phyloP scores from a whole-genome alignment of 2,113 vertebrate genomes.

The Lontra canadensis region DNA sequence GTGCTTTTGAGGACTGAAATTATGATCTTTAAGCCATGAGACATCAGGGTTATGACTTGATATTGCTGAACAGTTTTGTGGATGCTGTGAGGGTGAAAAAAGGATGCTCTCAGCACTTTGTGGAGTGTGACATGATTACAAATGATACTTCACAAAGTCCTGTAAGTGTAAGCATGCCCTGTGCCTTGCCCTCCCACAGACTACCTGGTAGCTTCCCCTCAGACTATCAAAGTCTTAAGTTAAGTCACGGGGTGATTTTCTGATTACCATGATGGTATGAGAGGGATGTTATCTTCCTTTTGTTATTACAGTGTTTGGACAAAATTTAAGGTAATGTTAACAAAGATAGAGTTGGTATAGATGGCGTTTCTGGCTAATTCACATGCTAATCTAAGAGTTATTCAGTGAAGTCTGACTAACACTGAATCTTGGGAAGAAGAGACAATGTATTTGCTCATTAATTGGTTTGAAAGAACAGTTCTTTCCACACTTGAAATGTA shows the following conservation, averaged over 20 bases:
- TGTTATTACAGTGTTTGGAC: neutral
- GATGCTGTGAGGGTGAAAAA: neutral
- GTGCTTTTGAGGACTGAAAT: slow-evolving; percentile 33
- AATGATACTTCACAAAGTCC: neutral
- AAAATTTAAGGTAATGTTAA: neutral
- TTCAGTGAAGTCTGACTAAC: neutral
- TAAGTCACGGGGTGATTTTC: neutral
- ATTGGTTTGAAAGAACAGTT: slow-evolving; percentile 1
- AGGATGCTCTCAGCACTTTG: slow-evolving; percentile 3
- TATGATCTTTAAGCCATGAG: slow-evolving; percentile 8
- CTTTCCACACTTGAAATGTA: neutral
- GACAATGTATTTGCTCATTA: neutral
- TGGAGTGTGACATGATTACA: neutral
- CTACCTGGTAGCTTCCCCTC: neutral
- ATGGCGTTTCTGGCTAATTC: neutral
- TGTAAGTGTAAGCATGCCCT: neutral
- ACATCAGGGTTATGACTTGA: neutral
- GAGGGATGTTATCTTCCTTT: neutral
- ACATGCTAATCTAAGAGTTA: neutral
- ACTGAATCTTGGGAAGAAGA: neutral
- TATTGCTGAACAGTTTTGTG: slow-evolving; percentile 21
- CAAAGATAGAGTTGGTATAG: neutral
- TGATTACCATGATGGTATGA: neutral
- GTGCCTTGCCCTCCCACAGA: neutral
- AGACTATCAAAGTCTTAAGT: neutral